Evolutionary conservation across 1,140 invertebrate genomes (phyloP).

Genomic region (Brachionus koreanus): DNA sequence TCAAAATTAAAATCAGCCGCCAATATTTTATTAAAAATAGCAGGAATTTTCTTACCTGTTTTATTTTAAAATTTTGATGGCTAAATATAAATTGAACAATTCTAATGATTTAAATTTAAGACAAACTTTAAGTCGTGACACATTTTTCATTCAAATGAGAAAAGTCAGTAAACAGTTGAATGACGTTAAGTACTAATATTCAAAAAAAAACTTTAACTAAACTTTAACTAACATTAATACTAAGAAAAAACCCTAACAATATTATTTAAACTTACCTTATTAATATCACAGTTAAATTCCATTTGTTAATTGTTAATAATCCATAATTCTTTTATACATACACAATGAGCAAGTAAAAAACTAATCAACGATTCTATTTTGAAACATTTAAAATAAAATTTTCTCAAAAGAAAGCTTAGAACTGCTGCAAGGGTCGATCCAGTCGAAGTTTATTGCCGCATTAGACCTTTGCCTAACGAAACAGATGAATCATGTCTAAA

Average conservation of each 20-base stretch:
- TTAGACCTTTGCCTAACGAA: constrained; percentile 9
- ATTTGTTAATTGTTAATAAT: not conserved
- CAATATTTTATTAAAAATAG: too few relatives aligned
- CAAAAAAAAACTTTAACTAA: not conserved
- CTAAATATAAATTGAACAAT: too few relatives aligned
- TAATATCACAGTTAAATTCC: not conserved
- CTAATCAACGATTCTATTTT: not conserved
- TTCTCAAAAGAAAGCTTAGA: not conserved
- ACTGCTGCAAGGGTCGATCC: constrained; percentile 11
- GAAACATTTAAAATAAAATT: not conserved
- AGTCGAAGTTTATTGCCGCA: constrained; percentile 33
- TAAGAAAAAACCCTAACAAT: not conserved
- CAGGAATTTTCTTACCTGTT: too few relatives aligned
- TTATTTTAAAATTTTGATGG: too few relatives aligned
- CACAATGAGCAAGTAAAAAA: constrained; percentile 25
- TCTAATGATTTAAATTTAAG: too few relatives aligned
- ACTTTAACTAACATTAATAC: too few relatives aligned
- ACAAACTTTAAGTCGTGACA: too few relatives aligned
- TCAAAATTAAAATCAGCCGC: too few relatives aligned
- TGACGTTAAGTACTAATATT: not conserved
- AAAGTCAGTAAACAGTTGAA: too few relatives aligned
- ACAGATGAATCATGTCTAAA: constrained; percentile 18
- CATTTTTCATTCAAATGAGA: too few relatives aligned
- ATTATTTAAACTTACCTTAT: not conserved
- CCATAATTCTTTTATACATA: not conserved